Conservation (phyloP, 1,140 invertebrate species). For the Diabrotica undecimpunctata region DNA sequence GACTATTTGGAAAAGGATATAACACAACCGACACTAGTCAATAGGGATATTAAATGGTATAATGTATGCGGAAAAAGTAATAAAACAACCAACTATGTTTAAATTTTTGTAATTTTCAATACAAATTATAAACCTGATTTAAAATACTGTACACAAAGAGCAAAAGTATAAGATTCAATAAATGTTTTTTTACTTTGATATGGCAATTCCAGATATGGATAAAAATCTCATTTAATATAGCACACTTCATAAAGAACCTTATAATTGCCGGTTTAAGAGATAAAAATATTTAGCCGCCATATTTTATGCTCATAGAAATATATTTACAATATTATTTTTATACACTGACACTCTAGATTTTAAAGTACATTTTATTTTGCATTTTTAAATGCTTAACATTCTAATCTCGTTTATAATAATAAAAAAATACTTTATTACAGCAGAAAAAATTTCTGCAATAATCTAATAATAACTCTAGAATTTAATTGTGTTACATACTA, state of each 20-base stretch:
- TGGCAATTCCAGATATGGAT: slow-evolving; percentile 61
- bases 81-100: slow-evolving; percentile 44
- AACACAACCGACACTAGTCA: too few species aligned
- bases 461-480: too few species aligned
- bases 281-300: slow-evolving; percentile 43
- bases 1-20: too few species aligned
- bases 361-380: slow-evolving; percentile 33
- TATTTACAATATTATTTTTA: slow-evolving; percentile 36
- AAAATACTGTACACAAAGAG: slow-evolving; percentile 66
- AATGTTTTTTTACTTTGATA: slow-evolving; percentile 50
- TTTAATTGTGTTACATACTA: too few species aligned
- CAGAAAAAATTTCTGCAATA: neutral
- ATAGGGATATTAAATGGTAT: too few species aligned
- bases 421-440: neutral
- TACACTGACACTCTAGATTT: slow-evolving; percentile 38
- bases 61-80: too few species aligned
- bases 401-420: neutral
- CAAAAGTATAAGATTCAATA: slow-evolving; percentile 51
- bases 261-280: slow-evolving; percentile 29
- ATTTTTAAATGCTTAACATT: slow-evolving; percentile 24
- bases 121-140: slow-evolving; percentile 67
- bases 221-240: slow-evolving; percentile 43
- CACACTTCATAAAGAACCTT: slow-evolving; percentile 38
- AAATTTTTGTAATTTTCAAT: slow-evolving; percentile 62
- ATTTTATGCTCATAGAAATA: slow-evolving; percentile 38